phyloP scores from a whole-genome alignment of 2,888 invertebrate genomes.

The Julus scandinavius region DNA sequence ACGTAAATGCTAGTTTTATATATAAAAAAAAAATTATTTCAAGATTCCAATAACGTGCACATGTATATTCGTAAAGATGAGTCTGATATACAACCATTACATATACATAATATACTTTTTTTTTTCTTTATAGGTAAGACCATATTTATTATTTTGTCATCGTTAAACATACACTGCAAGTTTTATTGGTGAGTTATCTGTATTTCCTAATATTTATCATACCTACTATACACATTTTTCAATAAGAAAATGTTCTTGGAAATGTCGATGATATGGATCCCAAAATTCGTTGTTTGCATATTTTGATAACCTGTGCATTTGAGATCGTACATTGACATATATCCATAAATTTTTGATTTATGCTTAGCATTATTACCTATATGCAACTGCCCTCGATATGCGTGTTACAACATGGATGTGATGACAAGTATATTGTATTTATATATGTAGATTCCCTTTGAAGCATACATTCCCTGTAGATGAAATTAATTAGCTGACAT shows the following conservation, averaged over 20 bases:
- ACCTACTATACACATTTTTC: not conserved
- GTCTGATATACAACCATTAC: not conserved
- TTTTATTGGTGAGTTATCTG: not conserved
- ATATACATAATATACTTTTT: not conserved
- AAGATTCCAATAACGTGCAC: not conserved
- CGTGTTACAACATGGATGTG: not conserved
- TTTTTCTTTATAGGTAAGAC: slow-evolving; percentile 14
- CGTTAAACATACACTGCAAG: too few relatives aligned
- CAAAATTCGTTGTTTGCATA: not conserved
- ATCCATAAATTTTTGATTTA: slow-evolving; percentile 9
- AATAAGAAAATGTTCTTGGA: not conserved
- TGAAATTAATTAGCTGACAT: not conserved
- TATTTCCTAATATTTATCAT: not conserved
- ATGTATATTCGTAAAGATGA: not conserved
- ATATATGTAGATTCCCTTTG: not conserved
- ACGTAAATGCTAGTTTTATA: not conserved
- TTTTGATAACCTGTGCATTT: not conserved
- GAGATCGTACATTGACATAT: not conserved
- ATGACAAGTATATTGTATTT: not conserved
- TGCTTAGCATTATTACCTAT: not conserved
- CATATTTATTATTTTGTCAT: not conserved
- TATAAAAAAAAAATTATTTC: not conserved
- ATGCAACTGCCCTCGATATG: not conserved
- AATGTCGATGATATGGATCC: not conserved
- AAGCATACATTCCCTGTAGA: not conserved